Percentiles rank a stretch among this genome's conserved stretches.
Evolutionary conservation across 2,888 invertebrate species (phyloP).

Genomic region (Alitta virens): DNA sequence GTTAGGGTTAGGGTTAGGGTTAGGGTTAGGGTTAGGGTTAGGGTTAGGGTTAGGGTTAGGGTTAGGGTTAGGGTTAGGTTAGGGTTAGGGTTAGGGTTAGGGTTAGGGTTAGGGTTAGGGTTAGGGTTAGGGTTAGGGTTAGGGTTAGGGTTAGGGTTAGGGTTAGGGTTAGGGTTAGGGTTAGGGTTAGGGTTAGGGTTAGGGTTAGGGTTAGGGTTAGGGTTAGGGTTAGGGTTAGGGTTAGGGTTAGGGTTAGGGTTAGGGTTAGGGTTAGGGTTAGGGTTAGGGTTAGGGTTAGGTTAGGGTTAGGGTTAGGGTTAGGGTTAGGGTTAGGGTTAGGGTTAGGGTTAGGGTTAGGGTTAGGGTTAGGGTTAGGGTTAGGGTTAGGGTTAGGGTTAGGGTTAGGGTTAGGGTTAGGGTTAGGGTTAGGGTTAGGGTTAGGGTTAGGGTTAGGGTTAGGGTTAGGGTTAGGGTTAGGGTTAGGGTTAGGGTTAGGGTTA

Average conservation of each 20-base stretch:
- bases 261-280: conserved; percentile 31
- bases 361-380: conserved; percentile 19
- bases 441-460: conserved; percentile 32
- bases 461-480: conserved; percentile 30
- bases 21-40: conserved; percentile 17
- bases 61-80: conserved; percentile 25
- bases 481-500: conserved; percentile 28
- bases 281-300: too few species aligned
- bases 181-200: conserved; percentile 18
- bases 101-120: conserved; percentile 23
- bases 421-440: conserved; percentile 27
- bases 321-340: conserved; percentile 26
- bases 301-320: conserved; percentile 23
- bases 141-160: conserved; percentile 17
- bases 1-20: conserved; percentile 24
- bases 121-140: conserved; percentile 16
- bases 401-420: conserved; percentile 20
- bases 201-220: conserved; percentile 21
- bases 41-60: conserved; percentile 19
- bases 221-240: conserved; percentile 26
- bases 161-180: conserved; percentile 17
- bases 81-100: too few species aligned
- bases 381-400: conserved; percentile 22
- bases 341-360: conserved; percentile 29
- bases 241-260: conserved; percentile 22